phyloP scores from a whole-genome alignment of 2,888 invertebrate species.

The Stramonita haemastoma region DNA sequence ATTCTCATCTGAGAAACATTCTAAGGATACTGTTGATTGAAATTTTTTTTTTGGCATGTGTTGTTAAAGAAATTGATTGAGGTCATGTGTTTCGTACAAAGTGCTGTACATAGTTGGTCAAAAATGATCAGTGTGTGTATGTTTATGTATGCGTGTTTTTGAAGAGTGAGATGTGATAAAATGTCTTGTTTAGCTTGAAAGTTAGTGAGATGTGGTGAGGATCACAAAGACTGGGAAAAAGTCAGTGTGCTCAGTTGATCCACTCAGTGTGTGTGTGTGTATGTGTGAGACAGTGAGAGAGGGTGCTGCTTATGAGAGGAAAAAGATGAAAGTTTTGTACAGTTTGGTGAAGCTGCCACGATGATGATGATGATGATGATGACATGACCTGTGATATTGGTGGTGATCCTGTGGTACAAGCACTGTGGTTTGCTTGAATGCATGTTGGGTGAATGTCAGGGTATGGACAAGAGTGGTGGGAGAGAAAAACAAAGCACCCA shows the following conservation, averaged over 20 bases:
- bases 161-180: not conserved
- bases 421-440: not conserved
- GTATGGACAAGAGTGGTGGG: not conserved
- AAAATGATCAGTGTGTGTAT: not conserved
- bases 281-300: not conserved
- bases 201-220: not conserved
- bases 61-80: not conserved
- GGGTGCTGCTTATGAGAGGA: not conserved
- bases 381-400: constrained; percentile 42
- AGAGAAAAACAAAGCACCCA: not conserved
- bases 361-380: constrained; percentile 27
- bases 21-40: not conserved
- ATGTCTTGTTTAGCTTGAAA: too few species aligned
- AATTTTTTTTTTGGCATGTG: not conserved
- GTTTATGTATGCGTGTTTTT: not conserved
- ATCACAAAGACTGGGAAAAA: not conserved
- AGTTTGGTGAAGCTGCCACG: constrained; percentile 8
- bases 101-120: constrained; percentile 16
- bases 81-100: constrained; percentile 5
- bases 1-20: constrained; percentile 2
- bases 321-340: constrained; percentile 7
- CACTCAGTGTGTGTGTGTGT: not conserved
- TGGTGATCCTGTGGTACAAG: constrained; percentile 18
- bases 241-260: not conserved
- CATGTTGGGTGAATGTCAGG: constrained; percentile 5